Percentiles rank a stretch among this genome's conserved stretches.
Evolutionary conservation across 2,888 invertebrate species (phyloP).

Genomic region (Standfussiana lucernea): DNA sequence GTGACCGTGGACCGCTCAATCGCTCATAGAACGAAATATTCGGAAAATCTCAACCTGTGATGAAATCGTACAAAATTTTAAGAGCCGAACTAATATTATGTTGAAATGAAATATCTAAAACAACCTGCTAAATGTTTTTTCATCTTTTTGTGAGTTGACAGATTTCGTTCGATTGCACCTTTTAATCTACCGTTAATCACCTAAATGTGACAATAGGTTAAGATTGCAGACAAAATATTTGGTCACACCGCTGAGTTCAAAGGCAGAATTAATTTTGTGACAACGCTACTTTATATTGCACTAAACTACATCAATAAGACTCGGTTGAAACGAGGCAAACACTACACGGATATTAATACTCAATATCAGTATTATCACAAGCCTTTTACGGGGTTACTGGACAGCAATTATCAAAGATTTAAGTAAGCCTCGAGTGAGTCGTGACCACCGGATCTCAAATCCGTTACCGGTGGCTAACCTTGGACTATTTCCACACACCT

Average conservation of each 20-base stretch:
- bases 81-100: slow-evolving; percentile 42
- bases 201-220: slow-evolving; percentile 3
- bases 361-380: slow-evolving; percentile 67
- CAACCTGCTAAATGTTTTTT: slow-evolving; percentile 11
- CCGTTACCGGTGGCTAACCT: slow-evolving; percentile 85
- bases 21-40: slow-evolving; percentile 60
- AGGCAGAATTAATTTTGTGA: slow-evolving; percentile 17
- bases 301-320: slow-evolving; percentile 39
- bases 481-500: slow-evolving; percentile 87
- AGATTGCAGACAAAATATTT: slow-evolving; percentile 27
- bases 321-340: slow-evolving; percentile 37
- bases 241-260: slow-evolving; percentile 23
- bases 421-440: slow-evolving; percentile 77
- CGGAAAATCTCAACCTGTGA: slow-evolving; percentile 39
- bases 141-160: slow-evolving; percentile 1
- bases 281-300: slow-evolving; percentile 1
- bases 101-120: slow-evolving; percentile 31
- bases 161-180: slow-evolving; percentile 31
- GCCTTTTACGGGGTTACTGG: slow-evolving; percentile 71
- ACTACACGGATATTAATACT: slow-evolving; percentile 55
- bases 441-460: slow-evolving; percentile 88
- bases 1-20: slow-evolving; percentile 78
- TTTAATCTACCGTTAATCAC: slow-evolving; percentile 9
- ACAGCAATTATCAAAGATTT: slow-evolving; percentile 78
- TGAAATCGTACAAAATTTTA: slow-evolving; percentile 46